Evolutionary conservation across 2,113 vertebrate species (phyloP).

Genomic region (Bagarius yarrelli): DNA sequence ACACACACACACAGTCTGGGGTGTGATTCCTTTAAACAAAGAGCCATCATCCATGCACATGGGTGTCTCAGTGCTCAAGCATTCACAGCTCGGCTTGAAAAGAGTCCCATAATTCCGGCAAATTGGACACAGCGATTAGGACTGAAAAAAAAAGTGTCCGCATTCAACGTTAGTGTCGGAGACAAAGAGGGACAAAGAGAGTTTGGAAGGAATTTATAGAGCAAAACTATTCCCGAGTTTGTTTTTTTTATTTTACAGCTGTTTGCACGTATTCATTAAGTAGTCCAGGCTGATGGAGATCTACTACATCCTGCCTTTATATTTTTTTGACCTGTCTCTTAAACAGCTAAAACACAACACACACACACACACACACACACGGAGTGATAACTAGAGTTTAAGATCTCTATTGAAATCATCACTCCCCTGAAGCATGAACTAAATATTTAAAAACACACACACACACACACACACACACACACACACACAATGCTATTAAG

Average conservation of each 20-base stretch:
- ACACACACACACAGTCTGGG: conserved; percentile 37
- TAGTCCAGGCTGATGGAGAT: conserved; percentile 6
- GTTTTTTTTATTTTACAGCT: conserved; percentile 48
- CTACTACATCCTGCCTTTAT: conserved; percentile 34
- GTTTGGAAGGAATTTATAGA: conserved; percentile 39
- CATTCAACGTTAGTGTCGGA: conserved; percentile 49
- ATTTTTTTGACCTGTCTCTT: conserved; percentile 41
- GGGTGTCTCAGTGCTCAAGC: conserved; percentile 52
- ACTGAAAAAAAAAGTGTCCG: conserved; percentile 47
- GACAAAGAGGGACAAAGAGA: conserved; percentile 48
- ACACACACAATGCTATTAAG: neutral
- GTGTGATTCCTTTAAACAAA: conserved; percentile 57
- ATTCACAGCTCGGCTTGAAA: conserved; percentile 56
- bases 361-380: conserved; percentile 7
- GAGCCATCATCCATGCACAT: conserved; percentile 53
- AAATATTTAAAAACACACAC: neutral
- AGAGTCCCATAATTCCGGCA: conserved; percentile 62
- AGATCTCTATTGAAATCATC: neutral
- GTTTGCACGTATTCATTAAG: conserved; percentile 49
- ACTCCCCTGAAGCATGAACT: neutral
- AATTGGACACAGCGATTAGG: conserved; percentile 63
- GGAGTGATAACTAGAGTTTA: neutral
- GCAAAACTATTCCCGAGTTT: conserved; percentile 44
- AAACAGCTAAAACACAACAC: conserved; percentile 39
- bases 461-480: too few relatives aligned